These are phyloP conservation scores for Merodon equestris DNA, from an alignment of 2,888 invertebrate genomes.

Conservation along the genomic window DNA sequence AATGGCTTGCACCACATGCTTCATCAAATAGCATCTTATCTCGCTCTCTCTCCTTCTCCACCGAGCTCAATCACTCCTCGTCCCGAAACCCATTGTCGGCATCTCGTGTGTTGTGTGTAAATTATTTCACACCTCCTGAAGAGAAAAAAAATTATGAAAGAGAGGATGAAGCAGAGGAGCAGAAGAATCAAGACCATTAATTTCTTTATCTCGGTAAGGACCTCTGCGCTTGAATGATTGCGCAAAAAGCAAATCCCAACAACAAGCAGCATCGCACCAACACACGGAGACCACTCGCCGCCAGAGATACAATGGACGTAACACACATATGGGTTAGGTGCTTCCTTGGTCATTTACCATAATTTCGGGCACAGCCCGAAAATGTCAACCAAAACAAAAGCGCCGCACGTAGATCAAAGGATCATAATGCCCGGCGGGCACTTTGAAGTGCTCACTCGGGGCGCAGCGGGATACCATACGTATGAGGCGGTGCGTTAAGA, in stretches of 20 bases:
- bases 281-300: constrained; percentile 15
- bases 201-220: constrained; percentile 63
- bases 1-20: constrained; percentile 58
- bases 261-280: constrained; percentile 25
- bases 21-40: constrained; percentile 6
- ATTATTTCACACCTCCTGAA: constrained; percentile 66
- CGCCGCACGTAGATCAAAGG: constrained; percentile 77
- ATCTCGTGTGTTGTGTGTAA: constrained; percentile 50
- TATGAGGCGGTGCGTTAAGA: constrained; percentile 57
- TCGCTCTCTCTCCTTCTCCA: constrained; percentile 15
- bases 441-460: constrained; percentile 75
- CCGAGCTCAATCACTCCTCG: background rate
- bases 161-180: constrained; percentile 3
- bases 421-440: constrained; percentile 75
- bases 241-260: constrained; percentile 38
- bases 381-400: constrained; percentile 79
- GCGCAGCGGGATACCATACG: constrained; percentile 45
- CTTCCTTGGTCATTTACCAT: constrained; percentile 56
- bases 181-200: constrained; percentile 55
- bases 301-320: constrained; percentile 45
- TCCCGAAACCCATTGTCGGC: constrained; percentile 21
- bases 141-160: no score
- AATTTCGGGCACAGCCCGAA: constrained; percentile 72
- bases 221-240: constrained; percentile 53
- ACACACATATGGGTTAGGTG: constrained; percentile 19